Evolutionary conservation across 2,888 invertebrate species (phyloP).

Genomic region (Gortyna flavago): DNA sequence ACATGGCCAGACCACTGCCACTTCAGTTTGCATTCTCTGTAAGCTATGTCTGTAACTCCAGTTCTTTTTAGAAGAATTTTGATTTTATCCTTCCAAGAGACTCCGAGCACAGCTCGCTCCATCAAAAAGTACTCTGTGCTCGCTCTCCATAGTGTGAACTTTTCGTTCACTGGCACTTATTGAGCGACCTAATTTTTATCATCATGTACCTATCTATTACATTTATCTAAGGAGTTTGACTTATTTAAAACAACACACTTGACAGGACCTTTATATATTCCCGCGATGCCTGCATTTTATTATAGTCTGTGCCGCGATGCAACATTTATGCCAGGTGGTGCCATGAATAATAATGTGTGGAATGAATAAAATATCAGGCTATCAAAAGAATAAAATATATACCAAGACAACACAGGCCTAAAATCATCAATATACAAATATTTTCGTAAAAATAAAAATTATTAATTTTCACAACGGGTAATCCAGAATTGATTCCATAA

Average conservation of each 20-base stretch:
- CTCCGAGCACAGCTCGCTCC: not conserved
- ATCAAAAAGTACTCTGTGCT: too few relatives aligned
- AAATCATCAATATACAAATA: not conserved
- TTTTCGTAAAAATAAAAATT: not conserved
- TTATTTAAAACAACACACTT: not conserved
- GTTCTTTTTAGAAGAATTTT: not conserved
- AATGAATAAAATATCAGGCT: not conserved
- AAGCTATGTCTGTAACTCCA: not conserved
- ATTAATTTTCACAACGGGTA: slow-evolving; percentile 36
- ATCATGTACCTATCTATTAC: too few relatives aligned
- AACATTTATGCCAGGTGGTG: not conserved
- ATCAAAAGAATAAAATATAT: not conserved
- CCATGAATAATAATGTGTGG: slow-evolving; percentile 24
- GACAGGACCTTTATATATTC: slow-evolving; percentile 38
- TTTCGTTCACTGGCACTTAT: too few relatives aligned
- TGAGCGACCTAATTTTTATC: not conserved
- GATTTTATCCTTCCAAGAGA: not conserved
- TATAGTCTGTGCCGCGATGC: too few relatives aligned
- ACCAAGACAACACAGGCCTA: not conserved
- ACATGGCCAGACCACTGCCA: not conserved
- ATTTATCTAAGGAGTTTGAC: slow-evolving; percentile 10
- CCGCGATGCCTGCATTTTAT: too few relatives aligned
- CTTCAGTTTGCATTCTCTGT: not conserved
- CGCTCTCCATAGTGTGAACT: too few relatives aligned
- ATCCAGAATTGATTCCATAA: slow-evolving; percentile 41